Evolutionary conservation across 2,113 vertebrate genomes (phyloP), one percentile per base, ranked within the genome.

Genomic region (Charina bottae): DNA sequence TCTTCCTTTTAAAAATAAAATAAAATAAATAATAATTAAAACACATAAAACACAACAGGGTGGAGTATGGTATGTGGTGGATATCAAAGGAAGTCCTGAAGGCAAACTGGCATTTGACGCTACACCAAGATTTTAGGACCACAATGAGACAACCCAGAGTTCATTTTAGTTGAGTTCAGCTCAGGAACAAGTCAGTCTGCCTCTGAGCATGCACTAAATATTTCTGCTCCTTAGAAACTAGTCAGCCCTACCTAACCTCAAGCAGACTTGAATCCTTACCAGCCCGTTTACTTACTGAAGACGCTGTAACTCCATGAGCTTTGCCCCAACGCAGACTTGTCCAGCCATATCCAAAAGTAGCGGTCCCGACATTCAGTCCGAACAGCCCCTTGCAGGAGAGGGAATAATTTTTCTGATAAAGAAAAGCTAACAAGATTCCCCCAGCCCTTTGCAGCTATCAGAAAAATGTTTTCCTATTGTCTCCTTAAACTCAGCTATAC

Each of bases 291-390:
- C 94, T 95, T 68, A 95, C 93, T 90, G 12, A 92, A 49, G 2
- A 88, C 91, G 28, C 93, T 90, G 19, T 94, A 92, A 33, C 28
- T 83, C 94, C 94, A 95, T 2, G 17, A 15, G 19, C 2, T 72
- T 24, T 83, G 72, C 0, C 91, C 94, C 42, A 95, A 23, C 21
- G 92, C 85, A 0, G 37, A 33, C 56, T 93, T 88, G 53, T 93
- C 78, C 89, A 94, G 68, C 94, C 93, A 95, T 26, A 95, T 92
- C 92, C 90, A 95, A 53, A 93, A 94, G 42, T 83, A 84, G 19
- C 92, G 90, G 2, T 26, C 64, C 1, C 85, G 91, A 54, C 94
- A 95, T 68, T 94, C 94, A 11, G 92, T 93, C 56, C 12, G 89
- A 5, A 28, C 24, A 1, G 85, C 28, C 19, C 88, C 94, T 95